A percentile compares a stretch with the other conserved stretches of the same genome.
phyloP scores from a whole-genome alignment of 1,140 invertebrate genomes.

The Leguminivora glycinivorella region DNA sequence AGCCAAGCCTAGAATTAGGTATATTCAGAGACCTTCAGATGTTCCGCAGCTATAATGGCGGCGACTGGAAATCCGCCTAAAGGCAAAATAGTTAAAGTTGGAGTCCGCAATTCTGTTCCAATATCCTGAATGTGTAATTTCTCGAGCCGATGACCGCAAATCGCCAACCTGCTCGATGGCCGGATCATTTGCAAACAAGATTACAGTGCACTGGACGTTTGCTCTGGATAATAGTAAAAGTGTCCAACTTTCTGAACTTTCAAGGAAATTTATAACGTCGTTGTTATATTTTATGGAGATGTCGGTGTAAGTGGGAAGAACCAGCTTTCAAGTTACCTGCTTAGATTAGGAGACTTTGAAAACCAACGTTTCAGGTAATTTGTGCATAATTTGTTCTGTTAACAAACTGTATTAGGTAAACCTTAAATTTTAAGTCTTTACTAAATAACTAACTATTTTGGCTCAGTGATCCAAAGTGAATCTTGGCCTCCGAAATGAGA shows the following conservation, averaged over 20 bases:
- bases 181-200: conserved; percentile 56
- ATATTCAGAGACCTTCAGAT: background rate
- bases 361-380: background rate
- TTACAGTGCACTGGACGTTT: conserved; percentile 42
- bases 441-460: too few relatives aligned
- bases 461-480: too few relatives aligned
- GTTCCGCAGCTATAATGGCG: conserved; percentile 13
- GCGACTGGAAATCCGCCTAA: background rate
- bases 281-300: background rate
- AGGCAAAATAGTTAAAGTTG: conserved; percentile 10
- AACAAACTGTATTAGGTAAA: too few relatives aligned
- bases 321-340: background rate
- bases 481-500: too few relatives aligned
- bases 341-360: background rate
- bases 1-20: background rate
- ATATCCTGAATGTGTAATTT: conserved; percentile 45
- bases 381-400: too few relatives aligned
- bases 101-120: background rate
- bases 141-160: conserved; percentile 59
- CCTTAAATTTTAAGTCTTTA: too few relatives aligned
- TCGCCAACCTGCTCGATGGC: conserved; percentile 52
- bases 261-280: background rate
- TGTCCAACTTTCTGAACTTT: conserved; percentile 29
- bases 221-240: conserved; percentile 35
- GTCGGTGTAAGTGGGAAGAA: background rate